A percentile compares a stretch with the other conserved stretches of the same genome.
These are phyloP conservation scores for Trachemys scripta DNA, from an alignment of 2,113 vertebrate genomes.

Conservation along the genomic window DNA sequence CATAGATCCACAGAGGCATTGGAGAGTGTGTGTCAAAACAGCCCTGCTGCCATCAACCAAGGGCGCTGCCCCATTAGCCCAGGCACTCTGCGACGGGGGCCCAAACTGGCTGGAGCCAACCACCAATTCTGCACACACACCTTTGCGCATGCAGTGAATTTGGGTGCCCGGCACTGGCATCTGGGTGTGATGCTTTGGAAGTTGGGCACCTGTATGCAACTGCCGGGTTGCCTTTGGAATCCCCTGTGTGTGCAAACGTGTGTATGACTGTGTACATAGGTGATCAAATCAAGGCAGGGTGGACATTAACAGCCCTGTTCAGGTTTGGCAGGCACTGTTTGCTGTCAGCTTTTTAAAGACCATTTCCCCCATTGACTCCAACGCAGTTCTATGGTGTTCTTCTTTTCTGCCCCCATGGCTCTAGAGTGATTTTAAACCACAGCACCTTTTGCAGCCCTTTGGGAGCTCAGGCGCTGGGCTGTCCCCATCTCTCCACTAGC, in stretches of 20 bases:
- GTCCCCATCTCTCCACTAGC: neutral
- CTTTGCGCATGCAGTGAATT: neutral
- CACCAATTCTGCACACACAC: neutral
- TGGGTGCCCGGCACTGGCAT: neutral
- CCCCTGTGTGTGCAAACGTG: neutral
- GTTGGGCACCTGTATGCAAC: neutral
- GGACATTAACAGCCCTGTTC: neutral
- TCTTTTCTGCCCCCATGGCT: neutral
- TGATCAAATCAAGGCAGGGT: too few relatives aligned
- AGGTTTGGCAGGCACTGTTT: neutral
- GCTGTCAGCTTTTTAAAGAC: neutral
- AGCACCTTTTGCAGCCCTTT: neutral
- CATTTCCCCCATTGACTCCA: neutral
- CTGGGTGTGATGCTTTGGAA: neutral
- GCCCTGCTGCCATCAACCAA: neutral
- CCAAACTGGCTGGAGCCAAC: neutral
- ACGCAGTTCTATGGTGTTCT: neutral
- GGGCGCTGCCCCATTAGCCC: neutral
- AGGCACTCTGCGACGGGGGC: too few relatives aligned
- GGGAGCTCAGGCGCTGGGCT: neutral
- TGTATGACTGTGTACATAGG: too few relatives aligned
- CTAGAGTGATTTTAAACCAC: neutral
- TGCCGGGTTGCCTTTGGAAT: neutral
- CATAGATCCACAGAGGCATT: neutral
- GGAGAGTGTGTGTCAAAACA: neutral